A percentile compares a stretch with the other conserved stretches of the same genome.
phyloP scores from a whole-genome alignment of 2,888 invertebrate species.

The Petrophora chlorosata region DNA sequence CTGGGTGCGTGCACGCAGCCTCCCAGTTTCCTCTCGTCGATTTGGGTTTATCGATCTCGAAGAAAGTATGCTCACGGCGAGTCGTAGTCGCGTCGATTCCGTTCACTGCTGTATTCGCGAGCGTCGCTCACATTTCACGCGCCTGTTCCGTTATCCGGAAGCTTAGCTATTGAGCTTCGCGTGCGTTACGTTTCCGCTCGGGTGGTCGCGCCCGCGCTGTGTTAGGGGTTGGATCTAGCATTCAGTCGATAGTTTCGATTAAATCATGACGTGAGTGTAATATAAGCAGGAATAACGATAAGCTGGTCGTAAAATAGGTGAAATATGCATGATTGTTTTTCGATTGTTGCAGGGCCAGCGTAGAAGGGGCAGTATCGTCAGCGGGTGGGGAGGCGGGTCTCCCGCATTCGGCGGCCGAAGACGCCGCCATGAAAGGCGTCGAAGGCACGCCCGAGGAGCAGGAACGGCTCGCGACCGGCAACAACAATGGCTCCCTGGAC shows the following conservation, averaged over 20 bases:
- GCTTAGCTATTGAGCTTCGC: slow-evolving; percentile 55
- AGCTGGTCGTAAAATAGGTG: slow-evolving; percentile 10
- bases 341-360: slow-evolving; percentile 71
- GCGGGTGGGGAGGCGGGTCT: slow-evolving; percentile 69
- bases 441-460: slow-evolving; percentile 80
- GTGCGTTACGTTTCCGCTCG: slow-evolving; percentile 61
- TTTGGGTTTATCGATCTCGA: slow-evolving; percentile 45
- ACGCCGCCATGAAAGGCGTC: slow-evolving; percentile 77
- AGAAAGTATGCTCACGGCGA: slow-evolving; percentile 54
- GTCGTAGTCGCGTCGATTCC: slow-evolving; percentile 42
- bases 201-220: slow-evolving; percentile 40
- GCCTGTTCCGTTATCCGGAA: slow-evolving; percentile 63
- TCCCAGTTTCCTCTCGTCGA: slow-evolving; percentile 46
- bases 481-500: slow-evolving; percentile 90
- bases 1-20: slow-evolving; percentile 80
- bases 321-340: slow-evolving; percentile 43
- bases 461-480: slow-evolving; percentile 76
- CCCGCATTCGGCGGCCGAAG: slow-evolving; percentile 68
- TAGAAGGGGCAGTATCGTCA: slow-evolving; percentile 59
- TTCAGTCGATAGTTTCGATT: slow-evolving; percentile 38
- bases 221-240: slow-evolving; percentile 47
- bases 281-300: background rate
- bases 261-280: slow-evolving; percentile 71
- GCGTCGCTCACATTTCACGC: slow-evolving; percentile 46
- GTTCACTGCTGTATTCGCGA: slow-evolving; percentile 46